Percentiles rank a stretch among this genome's conserved stretches.
These are phyloP conservation scores for Cryptus viduatorius DNA, from an alignment of 2,888 invertebrate genomes.

Conservation along the genomic window DNA sequence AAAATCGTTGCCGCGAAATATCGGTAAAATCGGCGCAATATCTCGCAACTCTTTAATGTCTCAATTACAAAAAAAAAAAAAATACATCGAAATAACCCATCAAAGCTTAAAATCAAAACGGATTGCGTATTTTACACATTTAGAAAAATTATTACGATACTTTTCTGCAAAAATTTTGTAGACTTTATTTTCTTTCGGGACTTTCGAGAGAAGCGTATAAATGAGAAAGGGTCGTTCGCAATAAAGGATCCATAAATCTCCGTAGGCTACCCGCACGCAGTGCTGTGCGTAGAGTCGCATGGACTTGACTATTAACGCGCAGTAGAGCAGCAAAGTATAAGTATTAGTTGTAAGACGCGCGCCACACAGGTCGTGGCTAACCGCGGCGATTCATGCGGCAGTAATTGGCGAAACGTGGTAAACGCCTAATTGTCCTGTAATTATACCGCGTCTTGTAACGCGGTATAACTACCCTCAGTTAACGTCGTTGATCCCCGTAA, in stretches of 20 bases:
- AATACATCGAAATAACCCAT: too few species aligned
- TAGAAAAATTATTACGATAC: too few species aligned
- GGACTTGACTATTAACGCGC: not conserved
- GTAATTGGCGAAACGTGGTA: conserved; percentile 77
- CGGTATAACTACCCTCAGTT: conserved; percentile 30
- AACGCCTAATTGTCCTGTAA: conserved; percentile 70
- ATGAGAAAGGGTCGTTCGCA: conserved; percentile 35
- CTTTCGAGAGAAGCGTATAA: not conserved
- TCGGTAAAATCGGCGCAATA: conserved; percentile 8
- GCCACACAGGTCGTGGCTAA: conserved; percentile 75
- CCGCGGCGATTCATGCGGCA: conserved; percentile 24
- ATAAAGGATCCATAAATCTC: conserved; percentile 65
- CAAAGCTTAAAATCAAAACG: too few species aligned
- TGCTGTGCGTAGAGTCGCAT: conserved; percentile 2
- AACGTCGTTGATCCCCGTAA: conserved; percentile 6
- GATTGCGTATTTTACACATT: too few species aligned
- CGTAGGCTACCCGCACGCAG: conserved; percentile 49
- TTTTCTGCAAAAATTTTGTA: too few species aligned
- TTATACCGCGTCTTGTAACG: conserved; percentile 50
- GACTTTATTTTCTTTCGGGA: too few species aligned
- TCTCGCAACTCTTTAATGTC: not conserved
- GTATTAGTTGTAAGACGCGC: conserved; percentile 67
- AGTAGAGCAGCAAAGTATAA: conserved; percentile 16
- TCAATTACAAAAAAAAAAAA: not conserved
- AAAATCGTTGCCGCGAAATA: conserved; percentile 44